A percentile compares a stretch with the other conserved stretches of the same genome.
phyloP scores from a whole-genome alignment of 2,113 vertebrate species.

The Corythornis madagascariensis region DNA sequence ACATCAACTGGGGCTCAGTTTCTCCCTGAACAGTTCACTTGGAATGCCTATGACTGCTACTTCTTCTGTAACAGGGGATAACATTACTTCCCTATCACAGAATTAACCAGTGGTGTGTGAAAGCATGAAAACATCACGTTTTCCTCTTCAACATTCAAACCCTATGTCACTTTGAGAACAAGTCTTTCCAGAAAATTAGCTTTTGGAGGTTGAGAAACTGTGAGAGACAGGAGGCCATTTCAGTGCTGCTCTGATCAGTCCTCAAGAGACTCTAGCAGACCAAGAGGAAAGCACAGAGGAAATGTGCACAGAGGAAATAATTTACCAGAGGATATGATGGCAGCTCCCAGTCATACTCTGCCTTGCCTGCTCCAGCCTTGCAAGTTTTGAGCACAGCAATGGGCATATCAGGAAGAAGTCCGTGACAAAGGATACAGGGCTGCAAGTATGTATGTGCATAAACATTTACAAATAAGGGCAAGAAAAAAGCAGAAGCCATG shows the following conservation, averaged over 20 bases:
- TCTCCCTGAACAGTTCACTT: background rate
- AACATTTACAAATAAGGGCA: background rate
- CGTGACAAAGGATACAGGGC: background rate
- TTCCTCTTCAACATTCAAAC: slow-evolving; percentile 12
- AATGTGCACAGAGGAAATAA: background rate
- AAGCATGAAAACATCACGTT: slow-evolving; percentile 34
- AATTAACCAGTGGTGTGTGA: slow-evolving; percentile 18
- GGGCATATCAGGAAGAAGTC: background rate
- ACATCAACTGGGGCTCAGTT: background rate
- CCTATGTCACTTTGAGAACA: background rate
- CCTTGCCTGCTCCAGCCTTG: background rate
- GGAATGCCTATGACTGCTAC: background rate
- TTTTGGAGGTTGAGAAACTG: background rate
- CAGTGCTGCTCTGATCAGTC: background rate
- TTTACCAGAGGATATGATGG: background rate
- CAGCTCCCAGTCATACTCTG: background rate
- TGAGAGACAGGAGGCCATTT: background rate
- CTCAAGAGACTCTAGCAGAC: background rate
- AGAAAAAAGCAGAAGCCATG: background rate
- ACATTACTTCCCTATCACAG: slow-evolving; percentile 17
- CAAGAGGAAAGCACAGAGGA: background rate
- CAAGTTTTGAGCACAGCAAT: background rate
- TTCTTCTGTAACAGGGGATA: background rate
- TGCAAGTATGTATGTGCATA: background rate
- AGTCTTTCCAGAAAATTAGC: slow-evolving; percentile 22